Evolutionary conservation across 92 coral and sea anemone species (phyloP), one percentile per base, ranked within the genome.

Genomic region (Isaurus tuberculatus): DNA sequence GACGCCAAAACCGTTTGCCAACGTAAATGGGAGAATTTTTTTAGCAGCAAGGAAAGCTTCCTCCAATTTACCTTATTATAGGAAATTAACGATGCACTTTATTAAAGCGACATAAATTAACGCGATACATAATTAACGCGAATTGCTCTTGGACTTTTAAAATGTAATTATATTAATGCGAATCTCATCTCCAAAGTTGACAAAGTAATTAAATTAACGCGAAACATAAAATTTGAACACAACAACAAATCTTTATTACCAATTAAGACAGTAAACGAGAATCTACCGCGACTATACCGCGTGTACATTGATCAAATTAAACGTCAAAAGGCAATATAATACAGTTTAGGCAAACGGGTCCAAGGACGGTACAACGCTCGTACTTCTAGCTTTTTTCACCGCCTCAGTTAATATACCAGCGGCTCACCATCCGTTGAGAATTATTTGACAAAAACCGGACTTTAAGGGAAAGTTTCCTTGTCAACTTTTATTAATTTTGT

Each of bases 21-120:
- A n/a, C n/a, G n/a, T n/a, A n/a, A n/a, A n/a, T n/a, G n/a, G n/a
- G n/a, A n/a, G n/a, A n/a, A n/a, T n/a, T n/a, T n/a, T n/a, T n/a
- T n/a, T n/a, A n/a, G n/a, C n/a, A n/a, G n/a, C n/a, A n/a, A n/a
- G n/a, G n/a, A n/a, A n/a, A n/a, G n/a, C n/a, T n/a, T n/a, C n/a
- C n/a, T n/a, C n/a, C n/a, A n/a, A n/a, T n/a, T 36, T 8, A 37
- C 43, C 43, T 37, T 37, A 37, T 37, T 79, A 37, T 37, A 79
- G 55, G 73, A 79, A 79, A 79, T 60, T 79, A 79, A 60, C 48
- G 73, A 79, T 58, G 73, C 84, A 79, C 55, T 79, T 29, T 79
- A 79, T 79, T 80, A 80, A 61, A 73, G 73, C 84, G 60, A 68
- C 85, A 67, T 81, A 81, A 81, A 81, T 81, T 81, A 81, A 66